Conservation (phyloP, 2,888 invertebrate species). For the Microctonus aethiopoides region DNA sequence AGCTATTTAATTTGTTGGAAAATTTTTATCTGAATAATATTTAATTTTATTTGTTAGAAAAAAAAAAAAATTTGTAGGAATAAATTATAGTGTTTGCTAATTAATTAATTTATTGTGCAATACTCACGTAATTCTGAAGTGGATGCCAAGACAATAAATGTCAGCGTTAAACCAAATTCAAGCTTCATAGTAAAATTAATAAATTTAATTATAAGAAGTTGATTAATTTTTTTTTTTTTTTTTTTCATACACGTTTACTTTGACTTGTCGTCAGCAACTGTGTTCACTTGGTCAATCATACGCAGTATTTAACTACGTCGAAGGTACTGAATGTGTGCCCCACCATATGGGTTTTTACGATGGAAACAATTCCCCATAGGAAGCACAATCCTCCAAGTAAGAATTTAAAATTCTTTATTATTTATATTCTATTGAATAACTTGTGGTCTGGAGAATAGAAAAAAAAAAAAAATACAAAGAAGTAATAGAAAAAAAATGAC, state of each 20-base stretch:
- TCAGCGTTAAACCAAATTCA: constrained; percentile 32
- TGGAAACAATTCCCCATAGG: constrained; percentile 1
- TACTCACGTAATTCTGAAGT: constrained; percentile 48
- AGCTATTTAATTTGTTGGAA: neutral
- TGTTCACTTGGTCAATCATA: constrained; percentile 50
- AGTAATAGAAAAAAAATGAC: neutral
- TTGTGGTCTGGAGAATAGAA: neutral
- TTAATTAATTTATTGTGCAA: constrained; percentile 7
- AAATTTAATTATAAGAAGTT: neutral
- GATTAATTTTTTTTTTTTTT: constrained; percentile 21
- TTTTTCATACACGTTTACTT: constrained; percentile 10
- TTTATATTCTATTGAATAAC: neutral
- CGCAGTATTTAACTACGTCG: constrained; percentile 55
- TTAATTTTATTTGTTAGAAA: neutral
- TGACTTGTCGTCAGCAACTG: constrained; percentile 42
- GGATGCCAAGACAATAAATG: constrained; percentile 26
- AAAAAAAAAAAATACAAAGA: neutral
- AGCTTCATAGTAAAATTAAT: constrained; percentile 4
- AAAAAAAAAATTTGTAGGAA: constrained; percentile 3
- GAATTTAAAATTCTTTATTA: neutral
- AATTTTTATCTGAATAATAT: neutral
- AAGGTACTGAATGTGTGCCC: constrained; percentile 40
- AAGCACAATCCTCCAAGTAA: constrained; percentile 1
- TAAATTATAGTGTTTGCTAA: neutral
- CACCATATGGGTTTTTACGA: constrained; percentile 37